A percentile compares a stretch with the other conserved stretches of the same genome.
These are phyloP conservation scores for Diabrotica undecimpunctata DNA, from an alignment of 1,140 invertebrate genomes.

Conservation along the genomic window DNA sequence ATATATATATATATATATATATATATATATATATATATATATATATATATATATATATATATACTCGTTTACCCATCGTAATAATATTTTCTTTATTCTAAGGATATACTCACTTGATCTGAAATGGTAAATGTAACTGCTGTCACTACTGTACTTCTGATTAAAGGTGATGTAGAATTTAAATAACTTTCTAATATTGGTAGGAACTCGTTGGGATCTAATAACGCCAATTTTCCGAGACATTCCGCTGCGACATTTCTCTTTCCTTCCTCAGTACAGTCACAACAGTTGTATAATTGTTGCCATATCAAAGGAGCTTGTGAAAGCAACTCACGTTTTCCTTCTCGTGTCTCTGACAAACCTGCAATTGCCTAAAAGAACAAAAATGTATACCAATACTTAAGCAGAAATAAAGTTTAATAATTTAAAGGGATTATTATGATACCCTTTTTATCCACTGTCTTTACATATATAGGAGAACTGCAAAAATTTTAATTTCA, in stretches of 20 bases:
- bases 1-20: too few species aligned
- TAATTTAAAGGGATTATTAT: too few species aligned
- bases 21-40: too few species aligned
- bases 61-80: too few species aligned
- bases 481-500: too few species aligned
- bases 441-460: too few species aligned
- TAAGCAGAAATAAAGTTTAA: too few species aligned
- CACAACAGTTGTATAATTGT: constrained; percentile 87
- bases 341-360: constrained; percentile 71
- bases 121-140: constrained; percentile 98
- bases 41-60: too few species aligned
- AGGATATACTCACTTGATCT: constrained; percentile 65
- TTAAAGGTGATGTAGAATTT: constrained; percentile 74
- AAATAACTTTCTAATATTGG: constrained; percentile 76
- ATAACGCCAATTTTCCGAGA: constrained; percentile 93
- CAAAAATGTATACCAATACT: too few species aligned
- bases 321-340: constrained; percentile 74
- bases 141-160: constrained; percentile 95
- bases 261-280: constrained; percentile 95
- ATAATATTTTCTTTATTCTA: too few species aligned
- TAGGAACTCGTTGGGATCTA: constrained; percentile 81
- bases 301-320: constrained; percentile 88
- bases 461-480: too few species aligned
- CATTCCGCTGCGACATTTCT: constrained; percentile 98
- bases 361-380: constrained; percentile 76